Base-by-base conservation (phyloP, 2,888 invertebrate species). In the Drosophila kuntzei region DNA sequence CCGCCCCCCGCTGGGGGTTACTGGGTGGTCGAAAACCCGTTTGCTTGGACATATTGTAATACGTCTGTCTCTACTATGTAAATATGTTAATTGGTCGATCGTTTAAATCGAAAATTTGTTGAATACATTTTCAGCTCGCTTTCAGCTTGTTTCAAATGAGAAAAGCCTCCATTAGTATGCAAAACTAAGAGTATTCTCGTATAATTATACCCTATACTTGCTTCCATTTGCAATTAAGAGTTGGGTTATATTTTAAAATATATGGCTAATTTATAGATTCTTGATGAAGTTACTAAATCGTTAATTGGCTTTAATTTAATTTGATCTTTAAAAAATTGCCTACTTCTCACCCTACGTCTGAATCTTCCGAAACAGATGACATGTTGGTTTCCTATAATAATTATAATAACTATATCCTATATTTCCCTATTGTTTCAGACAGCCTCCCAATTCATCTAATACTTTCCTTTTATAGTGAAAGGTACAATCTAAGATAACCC, bases 21-120 rank as follows among this genome's bases (percentile, higher is more conserved):
- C 77, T 67, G 76, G 76, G 77, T 77, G 76, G 76, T 64, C 76
- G 49, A 20, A 61, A 76, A 76, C 71, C 43, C 22, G 68, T 76
- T 76, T 72, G 11, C 20, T 4, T 9, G 3, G 11, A 12, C n/a
- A 18, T n/a, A 46, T 54, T 43, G 51, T 51, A 41, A 54, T 54
- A 16, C 53, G 7, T 32, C 6, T 25, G 29, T 12, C 37, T 22
- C 9, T 14, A 2, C 50, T 70, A 53, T 80, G 66, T 75, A 76
- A 66, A 50, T 76, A 83, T 86, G 86, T 86, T 86, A 83, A 83
- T 83, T 78, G 60, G 69, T 50, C 59, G 65, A 80, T 85, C 78
- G 73, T 78, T 72, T 69, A 69, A 75, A 73, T 70, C 62, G 59
- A 61, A 50, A 76, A 83, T 83, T 74, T 83, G 70, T 81, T 83